These are phyloP conservation scores for Caenorhabditis auriculariae DNA, from an alignment of 2,888 invertebrate genomes.

Conservation along the genomic window DNA sequence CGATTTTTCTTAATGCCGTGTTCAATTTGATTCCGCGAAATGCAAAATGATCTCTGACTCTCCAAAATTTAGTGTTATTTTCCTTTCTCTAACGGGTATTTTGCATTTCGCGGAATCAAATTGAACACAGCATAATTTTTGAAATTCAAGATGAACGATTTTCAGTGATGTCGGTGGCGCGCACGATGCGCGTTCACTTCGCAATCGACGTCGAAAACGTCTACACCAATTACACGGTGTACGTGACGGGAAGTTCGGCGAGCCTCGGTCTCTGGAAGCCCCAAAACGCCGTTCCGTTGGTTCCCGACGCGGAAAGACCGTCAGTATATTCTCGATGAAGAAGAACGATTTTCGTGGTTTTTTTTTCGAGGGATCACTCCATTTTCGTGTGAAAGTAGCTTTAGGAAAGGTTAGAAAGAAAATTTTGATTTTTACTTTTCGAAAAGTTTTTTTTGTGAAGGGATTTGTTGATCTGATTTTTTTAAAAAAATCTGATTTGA, in stretches of 20 bases:
- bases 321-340: slow-evolving; percentile 17
- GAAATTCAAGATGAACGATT: neutral
- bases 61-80: too few relatives aligned
- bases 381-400: too few relatives aligned
- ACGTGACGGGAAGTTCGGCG: slow-evolving; percentile 49
- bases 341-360: neutral
- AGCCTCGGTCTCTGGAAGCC: slow-evolving; percentile 56
- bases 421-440: too few relatives aligned
- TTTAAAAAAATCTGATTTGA: too few relatives aligned
- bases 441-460: neutral
- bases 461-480: neutral
- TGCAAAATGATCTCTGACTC: too few relatives aligned
- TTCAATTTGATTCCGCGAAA: too few relatives aligned
- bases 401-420: too few relatives aligned
- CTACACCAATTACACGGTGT: slow-evolving; percentile 45
- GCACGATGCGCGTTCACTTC: slow-evolving; percentile 47
- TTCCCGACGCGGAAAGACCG: slow-evolving; percentile 28
- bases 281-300: slow-evolving; percentile 41
- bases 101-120: too few relatives aligned
- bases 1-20: too few relatives aligned
- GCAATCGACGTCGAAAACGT: slow-evolving; percentile 48
- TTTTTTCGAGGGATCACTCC: neutral
- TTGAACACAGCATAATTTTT: too few relatives aligned
- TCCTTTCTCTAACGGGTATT: too few relatives aligned
- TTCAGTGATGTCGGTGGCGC: slow-evolving; percentile 30